A percentile compares a stretch with the other conserved stretches of the same genome.
phyloP scores from a whole-genome alignment of 2,797 vertebrate species.

The Fistularia commersonii region DNA sequence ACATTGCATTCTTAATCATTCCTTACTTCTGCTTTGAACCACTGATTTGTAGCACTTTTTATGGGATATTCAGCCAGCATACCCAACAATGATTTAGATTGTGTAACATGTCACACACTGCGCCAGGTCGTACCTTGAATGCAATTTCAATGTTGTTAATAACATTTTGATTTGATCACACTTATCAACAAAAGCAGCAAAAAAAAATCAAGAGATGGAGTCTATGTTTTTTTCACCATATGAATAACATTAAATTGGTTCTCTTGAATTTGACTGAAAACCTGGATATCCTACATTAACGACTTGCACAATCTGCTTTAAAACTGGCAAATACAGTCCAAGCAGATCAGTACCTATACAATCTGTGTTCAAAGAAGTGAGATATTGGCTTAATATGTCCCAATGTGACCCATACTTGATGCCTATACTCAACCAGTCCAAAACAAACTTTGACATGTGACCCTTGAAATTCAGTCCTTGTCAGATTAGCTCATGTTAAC shows the following conservation, averaged over 20 bases:
- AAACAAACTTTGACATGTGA: slow-evolving; percentile 32
- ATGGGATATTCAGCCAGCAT: slow-evolving; percentile 29
- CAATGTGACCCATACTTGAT: slow-evolving; percentile 12
- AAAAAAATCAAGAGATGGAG: too few relatives aligned
- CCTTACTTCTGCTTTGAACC: slow-evolving; percentile 54
- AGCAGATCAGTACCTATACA: slow-evolving; percentile 6
- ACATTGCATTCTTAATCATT: slow-evolving; percentile 46
- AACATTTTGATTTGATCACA: too few relatives aligned
- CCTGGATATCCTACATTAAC: background rate
- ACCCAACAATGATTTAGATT: slow-evolving; percentile 57
- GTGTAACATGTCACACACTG: slow-evolving; percentile 40
- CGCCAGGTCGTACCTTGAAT: slow-evolving; percentile 37
- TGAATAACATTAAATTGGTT: background rate
- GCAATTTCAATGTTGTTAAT: too few relatives aligned
- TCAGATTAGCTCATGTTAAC: slow-evolving; percentile 15
- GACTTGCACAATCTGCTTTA: slow-evolving; percentile 13
- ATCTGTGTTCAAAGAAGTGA: slow-evolving; percentile 23
- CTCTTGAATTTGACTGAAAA: slow-evolving; percentile 12
- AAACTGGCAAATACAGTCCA: slow-evolving; percentile 18
- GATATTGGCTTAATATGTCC: slow-evolving; percentile 7
- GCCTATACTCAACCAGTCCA: slow-evolving; percentile 17
- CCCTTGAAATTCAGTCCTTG: slow-evolving; percentile 11
- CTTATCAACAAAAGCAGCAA: too few relatives aligned
- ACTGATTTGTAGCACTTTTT: slow-evolving; percentile 60
- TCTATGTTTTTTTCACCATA: background rate